Base-by-base conservation (phyloP, 2,888 invertebrate species). In the Ceramica pisi region DNA sequence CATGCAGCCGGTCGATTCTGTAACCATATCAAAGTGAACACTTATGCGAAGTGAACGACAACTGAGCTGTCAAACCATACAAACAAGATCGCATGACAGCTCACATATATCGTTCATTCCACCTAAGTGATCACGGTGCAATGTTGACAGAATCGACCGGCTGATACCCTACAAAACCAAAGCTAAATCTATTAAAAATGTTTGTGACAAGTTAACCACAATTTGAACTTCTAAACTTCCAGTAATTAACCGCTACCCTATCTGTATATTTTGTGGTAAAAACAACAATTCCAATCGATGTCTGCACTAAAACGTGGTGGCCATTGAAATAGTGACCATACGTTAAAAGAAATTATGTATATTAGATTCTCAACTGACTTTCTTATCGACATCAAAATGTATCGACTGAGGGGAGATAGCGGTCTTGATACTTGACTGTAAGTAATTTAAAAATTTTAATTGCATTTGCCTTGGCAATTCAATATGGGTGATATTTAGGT, bases 331-430 rank as follows among this genome's bases (percentile, higher is more conserved):
- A 63, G 62, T 70, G 55, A 62, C 76, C 81, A 86, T 87, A 89
- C 92, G 92, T 93, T 93, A 91, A 93, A 94, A 94, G 90, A 94
- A 94, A 94, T 94, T 94, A 94, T 94, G 94, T 91, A 91, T 93
- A 93, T 92, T 93, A 91, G 91, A 93, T 93, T 91, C 92, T 92
- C 92, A 94, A 95, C 95, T 94, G 95, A 94, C 93, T 95, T 95
- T 92, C 94, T 95, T 95, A 95, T 95, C 95, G 90, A 88, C 92
- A 91, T 92, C 92, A 87, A 93, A 93, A 89, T 90, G 89, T 92
- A 91, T 92, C 89, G 91, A 81, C 56, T 56, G 83, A 88, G 81
- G 26, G 59, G 71, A 86, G 48, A 38, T 21, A 31, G 59, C 5
- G 10, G 75, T 86, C 73, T 95, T 94, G 94, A 92, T 93, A 87